phyloP scores from a whole-genome alignment of 2,113 vertebrate species.

The Daphoenositta chrysoptera region DNA sequence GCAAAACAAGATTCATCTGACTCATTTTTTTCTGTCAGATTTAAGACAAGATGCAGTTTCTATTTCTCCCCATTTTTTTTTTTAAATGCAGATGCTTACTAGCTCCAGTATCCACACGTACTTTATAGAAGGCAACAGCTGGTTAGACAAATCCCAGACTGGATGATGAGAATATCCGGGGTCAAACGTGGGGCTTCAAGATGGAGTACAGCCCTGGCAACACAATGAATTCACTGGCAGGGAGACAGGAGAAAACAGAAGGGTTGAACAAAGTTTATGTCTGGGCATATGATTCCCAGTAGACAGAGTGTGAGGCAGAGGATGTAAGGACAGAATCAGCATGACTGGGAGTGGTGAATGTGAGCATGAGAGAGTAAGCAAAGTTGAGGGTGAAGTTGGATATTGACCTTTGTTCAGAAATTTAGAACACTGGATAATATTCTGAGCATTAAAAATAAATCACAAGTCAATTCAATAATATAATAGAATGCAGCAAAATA shows the following conservation, averaged over 20 bases:
- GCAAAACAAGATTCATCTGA: background rate
- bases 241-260: rapidly evolving
- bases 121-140: background rate
- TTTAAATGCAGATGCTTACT: background rate
- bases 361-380: background rate
- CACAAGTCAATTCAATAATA: background rate
- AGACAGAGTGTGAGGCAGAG: background rate
- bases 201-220: background rate
- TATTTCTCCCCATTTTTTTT: background rate
- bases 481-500: background rate
- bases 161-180: background rate
- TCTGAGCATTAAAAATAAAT: background rate
- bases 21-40: background rate
- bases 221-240: background rate
- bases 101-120: background rate
- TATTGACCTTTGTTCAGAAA: background rate
- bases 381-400: background rate
- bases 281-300: background rate
- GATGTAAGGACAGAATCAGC: background rate
- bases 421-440: background rate
- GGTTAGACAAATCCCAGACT: background rate
- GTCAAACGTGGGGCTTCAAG: background rate
- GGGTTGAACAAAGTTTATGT: background rate
- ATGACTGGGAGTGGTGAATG: background rate
- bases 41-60: background rate